Evolutionary conservation across 2,888 invertebrate species (phyloP).

Genomic region (Camptogramma bilineatum): DNA sequence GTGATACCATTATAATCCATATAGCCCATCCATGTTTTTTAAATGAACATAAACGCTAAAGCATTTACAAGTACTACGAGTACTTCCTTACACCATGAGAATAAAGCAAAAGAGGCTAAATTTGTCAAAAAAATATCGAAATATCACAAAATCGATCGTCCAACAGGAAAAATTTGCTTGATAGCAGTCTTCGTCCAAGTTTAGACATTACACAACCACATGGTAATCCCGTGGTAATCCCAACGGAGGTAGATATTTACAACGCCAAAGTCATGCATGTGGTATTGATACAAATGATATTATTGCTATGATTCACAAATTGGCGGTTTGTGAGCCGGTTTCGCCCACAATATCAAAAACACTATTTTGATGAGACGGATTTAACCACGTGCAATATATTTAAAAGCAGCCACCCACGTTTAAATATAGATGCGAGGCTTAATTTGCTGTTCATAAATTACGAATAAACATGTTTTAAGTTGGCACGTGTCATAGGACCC

Average conservation of each 20-base stretch:
- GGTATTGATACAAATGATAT: not conserved
- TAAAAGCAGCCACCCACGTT: not conserved
- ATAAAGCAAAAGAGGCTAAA: no score
- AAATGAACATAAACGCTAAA: no score
- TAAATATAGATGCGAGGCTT: no score
- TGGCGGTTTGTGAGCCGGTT: conserved; percentile 10
- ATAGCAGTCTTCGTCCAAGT: not conserved
- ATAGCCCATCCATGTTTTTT: no score
- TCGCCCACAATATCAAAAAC: conserved; percentile 11
- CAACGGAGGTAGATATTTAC: not conserved
- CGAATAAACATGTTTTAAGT: no score
- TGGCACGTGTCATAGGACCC: no score
- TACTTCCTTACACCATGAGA: not conserved
- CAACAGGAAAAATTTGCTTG: not conserved
- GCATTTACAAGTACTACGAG: no score
- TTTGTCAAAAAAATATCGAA: no score
- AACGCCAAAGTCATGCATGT: not conserved
- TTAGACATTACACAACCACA: not conserved
- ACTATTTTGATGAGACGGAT: not conserved
- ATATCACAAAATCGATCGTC: not conserved
- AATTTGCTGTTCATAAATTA: no score
- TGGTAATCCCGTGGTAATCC: not conserved
- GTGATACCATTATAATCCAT: no score
- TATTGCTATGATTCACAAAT: conserved; percentile 12
- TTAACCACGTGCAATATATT: not conserved